A percentile compares a stretch with the other conserved stretches of the same genome.
Evolutionary conservation across 2,797 vertebrate genomes (phyloP).

Genomic region (Eospalax fontanierii): DNA sequence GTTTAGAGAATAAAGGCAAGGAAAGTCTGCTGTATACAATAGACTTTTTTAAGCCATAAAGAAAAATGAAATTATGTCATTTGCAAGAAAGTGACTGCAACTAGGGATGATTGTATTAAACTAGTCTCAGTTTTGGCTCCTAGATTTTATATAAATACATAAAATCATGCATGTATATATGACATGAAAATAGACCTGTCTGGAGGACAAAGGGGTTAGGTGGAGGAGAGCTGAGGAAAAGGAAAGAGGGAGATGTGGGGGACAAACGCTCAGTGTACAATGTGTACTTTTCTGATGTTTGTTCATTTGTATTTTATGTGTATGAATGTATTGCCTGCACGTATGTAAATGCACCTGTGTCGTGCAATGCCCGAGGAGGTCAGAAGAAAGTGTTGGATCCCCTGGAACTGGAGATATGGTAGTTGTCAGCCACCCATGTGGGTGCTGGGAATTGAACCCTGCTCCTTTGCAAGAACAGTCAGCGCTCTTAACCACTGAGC

Average conservation of each 20-base stretch:
- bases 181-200: neutral
- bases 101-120: neutral
- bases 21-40: neutral
- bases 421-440: no score
- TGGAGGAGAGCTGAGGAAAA: neutral
- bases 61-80: neutral
- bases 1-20: neutral
- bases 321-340: no score
- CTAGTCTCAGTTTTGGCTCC: neutral
- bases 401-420: no score
- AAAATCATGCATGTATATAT: neutral
- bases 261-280: neutral
- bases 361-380: no score
- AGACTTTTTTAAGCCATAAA: neutral
- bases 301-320: no score
- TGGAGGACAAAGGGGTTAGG: neutral
- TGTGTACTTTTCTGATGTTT: no score
- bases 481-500: no score
- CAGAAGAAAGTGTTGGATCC: no score
- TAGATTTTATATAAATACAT: neutral
- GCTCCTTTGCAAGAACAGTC: no score
- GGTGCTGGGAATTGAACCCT: no score
- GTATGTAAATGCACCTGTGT: no score
- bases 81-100: neutral
- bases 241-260: neutral